Percentiles rank a stretch among this genome's conserved stretches.
Conservation (phyloP, 2,888 invertebrate species). For the Zygaena filipendulae region DNA sequence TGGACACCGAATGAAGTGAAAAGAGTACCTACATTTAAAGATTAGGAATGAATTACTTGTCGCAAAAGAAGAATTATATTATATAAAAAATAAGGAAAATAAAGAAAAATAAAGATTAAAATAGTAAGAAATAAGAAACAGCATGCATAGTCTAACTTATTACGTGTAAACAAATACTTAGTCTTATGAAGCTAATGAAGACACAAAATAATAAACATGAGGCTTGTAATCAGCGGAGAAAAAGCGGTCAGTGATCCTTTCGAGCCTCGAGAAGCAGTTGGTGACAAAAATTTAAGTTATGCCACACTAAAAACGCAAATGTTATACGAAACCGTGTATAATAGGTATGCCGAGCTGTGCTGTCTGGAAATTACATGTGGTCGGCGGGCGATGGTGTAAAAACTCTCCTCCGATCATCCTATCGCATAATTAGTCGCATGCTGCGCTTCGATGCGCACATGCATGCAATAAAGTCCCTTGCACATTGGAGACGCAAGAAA, state of each 20-base stretch:
- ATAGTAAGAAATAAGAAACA: no score
- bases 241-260: conserved; percentile 30
- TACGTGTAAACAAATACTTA: no score
- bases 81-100: no score
- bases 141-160: no score
- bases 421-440: conserved; percentile 59
- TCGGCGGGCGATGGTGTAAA: conserved; percentile 27
- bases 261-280: conserved; percentile 31
- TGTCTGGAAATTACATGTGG: conserved; percentile 24
- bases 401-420: conserved; percentile 39
- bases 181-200: conserved; percentile 58
- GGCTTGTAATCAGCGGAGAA: conserved; percentile 34
- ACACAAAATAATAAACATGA: conserved; percentile 48
- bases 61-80: no score
- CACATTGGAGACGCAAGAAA: no score
- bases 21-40: no score
- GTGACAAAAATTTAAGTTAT: conserved; percentile 64
- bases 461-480: conserved; percentile 18
- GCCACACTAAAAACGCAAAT: conserved; percentile 53
- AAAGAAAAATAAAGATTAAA: no score
- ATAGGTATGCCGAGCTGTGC: no score
- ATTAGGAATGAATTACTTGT: no score
- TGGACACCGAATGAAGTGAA: no score
- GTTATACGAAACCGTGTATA: conserved; percentile 27
- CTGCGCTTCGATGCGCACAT: conserved; percentile 26